Evolutionary conservation across 2,797 vertebrate species (phyloP), one percentile per base, ranked within the genome.

Genomic region (Botia almorhae): DNA sequence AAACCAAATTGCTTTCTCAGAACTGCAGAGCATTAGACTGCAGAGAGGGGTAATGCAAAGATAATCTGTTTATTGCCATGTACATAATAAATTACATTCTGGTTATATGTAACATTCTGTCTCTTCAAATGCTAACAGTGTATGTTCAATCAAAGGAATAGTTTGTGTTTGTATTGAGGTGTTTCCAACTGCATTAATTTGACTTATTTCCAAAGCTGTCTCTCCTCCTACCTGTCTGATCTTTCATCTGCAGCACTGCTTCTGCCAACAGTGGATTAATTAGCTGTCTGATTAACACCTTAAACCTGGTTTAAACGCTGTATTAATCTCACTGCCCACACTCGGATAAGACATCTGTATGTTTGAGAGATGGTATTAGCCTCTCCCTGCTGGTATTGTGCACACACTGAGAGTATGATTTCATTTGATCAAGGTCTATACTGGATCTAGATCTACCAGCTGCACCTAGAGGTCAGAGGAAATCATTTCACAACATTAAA

Each of bases 211-310:
- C 10, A 4, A 48, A 26, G 68, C 23, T 11, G 48, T 11, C 39
- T 46, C 16, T 55, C 16, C 16, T 76, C 19, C 64, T 21, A 43
- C 36, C 58, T 56, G 16, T 53, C 69, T 58, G 29, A 61, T 68
- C 26, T 53, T 60, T 51, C 67, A 53, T 70, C 11, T 43, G 29
- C 71, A 72, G 85, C 78, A 80, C 55, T 80, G 75, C 26, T 75
- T 43, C 43, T 58, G 17, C n/a, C 26, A 69, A 76, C 83, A 86
- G 69, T 79, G 78, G 78, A 83, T 86, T 84, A 84, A 87, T 84
- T 83, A 82, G 73, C 69, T 39, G 46, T 69, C 7, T 1, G 23
- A 69, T 71, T 51, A 81, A 78, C 64, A 82, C 53, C 14, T 46
- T 78, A 78, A 69, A 70, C 67, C 60, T 78, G 70, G 51, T 74